Percentiles rank a stretch among this genome's conserved stretches.
Evolutionary conservation across 1,140 invertebrate species (phyloP).

Genomic region (Melipona quadrifasciata): DNA sequence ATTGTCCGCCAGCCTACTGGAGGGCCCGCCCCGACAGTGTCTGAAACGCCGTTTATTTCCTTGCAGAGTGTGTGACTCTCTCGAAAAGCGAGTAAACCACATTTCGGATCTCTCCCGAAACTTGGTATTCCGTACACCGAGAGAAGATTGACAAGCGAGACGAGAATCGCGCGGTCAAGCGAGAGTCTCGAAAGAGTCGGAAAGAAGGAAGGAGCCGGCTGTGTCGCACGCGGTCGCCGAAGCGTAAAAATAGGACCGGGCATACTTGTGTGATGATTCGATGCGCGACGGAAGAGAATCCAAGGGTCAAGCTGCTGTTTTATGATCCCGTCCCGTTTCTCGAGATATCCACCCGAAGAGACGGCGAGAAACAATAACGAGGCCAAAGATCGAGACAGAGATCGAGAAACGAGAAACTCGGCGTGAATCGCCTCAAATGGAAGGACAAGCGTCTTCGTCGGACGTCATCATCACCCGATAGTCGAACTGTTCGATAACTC

Average conservation of each 20-base stretch:
- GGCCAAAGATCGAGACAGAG: not conserved
- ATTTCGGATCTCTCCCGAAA: not conserved
- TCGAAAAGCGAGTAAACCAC: not conserved
- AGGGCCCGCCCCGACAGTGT: not conserved
- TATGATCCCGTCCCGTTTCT: not conserved
- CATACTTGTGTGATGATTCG: conserved; percentile 57
- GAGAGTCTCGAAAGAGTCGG: not conserved
- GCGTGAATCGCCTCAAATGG: conserved; percentile 25
- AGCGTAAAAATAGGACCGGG: not conserved
- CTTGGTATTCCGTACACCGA: not conserved
- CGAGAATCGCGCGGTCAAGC: too few relatives aligned
- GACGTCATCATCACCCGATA: conserved; percentile 25
- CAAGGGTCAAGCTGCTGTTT: conserved; percentile 16
- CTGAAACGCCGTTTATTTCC: not conserved
- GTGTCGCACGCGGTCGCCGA: too few relatives aligned
- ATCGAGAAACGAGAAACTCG: conserved; percentile 10
- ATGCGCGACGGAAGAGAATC: conserved; percentile 27
- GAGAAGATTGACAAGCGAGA: not conserved
- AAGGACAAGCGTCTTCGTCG: conserved; percentile 9
- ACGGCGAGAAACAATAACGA: too few relatives aligned
- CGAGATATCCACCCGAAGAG: conserved; percentile 4
- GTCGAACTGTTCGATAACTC: conserved; percentile 7
- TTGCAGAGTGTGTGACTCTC: not conserved
- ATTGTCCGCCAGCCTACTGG: not conserved
- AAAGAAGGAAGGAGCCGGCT: not conserved